These are phyloP conservation scores for Vulpes vulpes DNA, from an alignment of 2,113 vertebrate species.

Conservation along the genomic window DNA sequence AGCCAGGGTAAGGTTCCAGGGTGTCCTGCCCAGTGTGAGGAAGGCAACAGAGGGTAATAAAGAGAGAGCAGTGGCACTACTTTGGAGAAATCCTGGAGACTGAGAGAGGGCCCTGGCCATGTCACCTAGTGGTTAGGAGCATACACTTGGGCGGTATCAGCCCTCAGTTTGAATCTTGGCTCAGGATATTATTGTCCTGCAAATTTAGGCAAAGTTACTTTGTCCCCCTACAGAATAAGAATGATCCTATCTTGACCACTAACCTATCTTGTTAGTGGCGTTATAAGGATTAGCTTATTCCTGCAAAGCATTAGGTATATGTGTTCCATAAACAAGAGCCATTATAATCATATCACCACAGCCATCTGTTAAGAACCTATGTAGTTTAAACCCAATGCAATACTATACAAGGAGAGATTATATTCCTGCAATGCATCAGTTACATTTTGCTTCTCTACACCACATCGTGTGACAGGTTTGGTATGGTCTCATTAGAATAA, in stretches of 20 bases:
- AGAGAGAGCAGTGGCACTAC: background rate
- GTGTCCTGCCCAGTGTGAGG: background rate
- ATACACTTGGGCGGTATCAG: background rate
- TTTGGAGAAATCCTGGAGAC: slow-evolving; percentile 24
- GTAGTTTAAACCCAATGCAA: slow-evolving; percentile 22
- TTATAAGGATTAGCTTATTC: slow-evolving; percentile 1
- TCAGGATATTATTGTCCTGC: background rate
- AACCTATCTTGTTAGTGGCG: background rate
- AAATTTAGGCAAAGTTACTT: slow-evolving; percentile 26
- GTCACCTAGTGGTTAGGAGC: background rate
- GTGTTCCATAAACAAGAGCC: slow-evolving; percentile 6
- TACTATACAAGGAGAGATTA: slow-evolving; percentile 32
- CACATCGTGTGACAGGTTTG: background rate
- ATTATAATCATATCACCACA: slow-evolving; percentile 29
- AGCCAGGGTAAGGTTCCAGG: background rate
- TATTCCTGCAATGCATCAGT: background rate
- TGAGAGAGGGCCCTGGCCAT: background rate
- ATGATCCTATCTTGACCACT: background rate
- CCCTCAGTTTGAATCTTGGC: slow-evolving; percentile 30
- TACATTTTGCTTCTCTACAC: slow-evolving; percentile 26
- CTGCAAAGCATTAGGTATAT: background rate
- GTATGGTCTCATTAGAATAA: background rate
- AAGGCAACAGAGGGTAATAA: background rate
- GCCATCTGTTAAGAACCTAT: background rate
- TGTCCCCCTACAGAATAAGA: background rate